Evolutionary conservation across 2,888 invertebrate species (phyloP).

Genomic region (Morpho deidamia): DNA sequence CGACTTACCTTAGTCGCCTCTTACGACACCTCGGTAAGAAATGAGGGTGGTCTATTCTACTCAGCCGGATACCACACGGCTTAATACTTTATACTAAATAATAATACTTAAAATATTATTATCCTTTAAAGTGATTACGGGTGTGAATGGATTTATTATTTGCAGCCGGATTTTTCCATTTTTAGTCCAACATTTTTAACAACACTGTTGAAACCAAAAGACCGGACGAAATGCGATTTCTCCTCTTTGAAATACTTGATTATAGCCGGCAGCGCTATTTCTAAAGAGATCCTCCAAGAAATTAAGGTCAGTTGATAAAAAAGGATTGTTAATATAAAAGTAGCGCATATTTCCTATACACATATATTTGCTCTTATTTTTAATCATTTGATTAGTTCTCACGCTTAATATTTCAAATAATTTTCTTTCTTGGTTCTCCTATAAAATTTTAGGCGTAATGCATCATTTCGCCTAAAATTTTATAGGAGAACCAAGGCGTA

Average conservation of each 20-base stretch:
- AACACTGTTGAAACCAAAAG: conserved; percentile 34
- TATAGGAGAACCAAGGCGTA: too few relatives aligned
- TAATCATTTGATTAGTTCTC: not conserved
- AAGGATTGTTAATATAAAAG: too few relatives aligned
- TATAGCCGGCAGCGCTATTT: conserved; percentile 45
- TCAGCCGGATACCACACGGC: too few relatives aligned
- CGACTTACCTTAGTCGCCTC: too few relatives aligned
- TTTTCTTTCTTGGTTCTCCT: too few relatives aligned
- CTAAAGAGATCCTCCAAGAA: conserved; percentile 33
- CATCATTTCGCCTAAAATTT: too few relatives aligned
- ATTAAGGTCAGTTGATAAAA: conserved; percentile 36
- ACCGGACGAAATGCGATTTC: conserved; percentile 41
- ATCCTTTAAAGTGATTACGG: not conserved
- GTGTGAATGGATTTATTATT: not conserved
- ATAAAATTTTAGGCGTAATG: too few relatives aligned
- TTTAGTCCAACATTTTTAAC: conserved; percentile 42
- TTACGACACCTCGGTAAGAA: too few relatives aligned
- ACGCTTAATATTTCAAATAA: not conserved
- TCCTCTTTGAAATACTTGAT: conserved; percentile 37
- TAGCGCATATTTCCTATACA: too few relatives aligned
- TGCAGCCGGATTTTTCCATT: conserved; percentile 41
- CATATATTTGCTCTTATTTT: not conserved
- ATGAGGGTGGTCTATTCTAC: too few relatives aligned
- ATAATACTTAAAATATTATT: too few relatives aligned
- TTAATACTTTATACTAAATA: too few relatives aligned